Evolutionary conservation across 2,113 vertebrate species (phyloP), one percentile per base, ranked within the genome.

Genomic region (Mustela nigripes): DNA sequence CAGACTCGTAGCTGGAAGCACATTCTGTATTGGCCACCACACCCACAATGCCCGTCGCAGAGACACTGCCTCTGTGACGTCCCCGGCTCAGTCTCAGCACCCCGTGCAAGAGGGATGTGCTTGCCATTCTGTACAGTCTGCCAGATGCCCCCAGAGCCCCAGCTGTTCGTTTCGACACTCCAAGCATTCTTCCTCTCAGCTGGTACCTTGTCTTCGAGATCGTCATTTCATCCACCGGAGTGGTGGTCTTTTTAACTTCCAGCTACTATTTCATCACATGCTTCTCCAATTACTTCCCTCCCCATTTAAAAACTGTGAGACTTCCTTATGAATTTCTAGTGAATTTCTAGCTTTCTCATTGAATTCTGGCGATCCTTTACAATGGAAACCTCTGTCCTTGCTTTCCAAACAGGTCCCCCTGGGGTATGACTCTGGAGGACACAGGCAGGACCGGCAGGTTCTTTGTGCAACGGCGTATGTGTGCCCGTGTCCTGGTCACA

Each of bases 201-300:
- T 45, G 89, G 92, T 63, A 97, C 85, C 15, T 60, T 89, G 74
- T 95, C 81, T 80, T 56, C 74, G 81, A 91, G 81, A 96, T 95
- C 76, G 95, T 87, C 94, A 62, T 76, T 84, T 98, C 89, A 97
- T 89, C 96, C 83, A 96, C 93, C 95, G 91, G 88, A 97, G 87
- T 90, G 89, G 81, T 81, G 94, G 48, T 82, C 91, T 97, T 92
- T 98, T 97, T 81, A 80, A 97, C n/a, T 84, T 89, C 42, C 84
- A 78, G 48, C 56, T 91, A 42, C 53, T 48, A 79, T 74, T 93
- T 94, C 39, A 81, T 65, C 80, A 58, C 45, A 94, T 50, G 63
- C 69, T 71, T 93, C 95, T 97, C 67, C 98, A 97, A n/a, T 82
- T n/a, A 80, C 74, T 65, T 95, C 69, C 81, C 91, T 88, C 71